Evolutionary conservation across 1,140 invertebrate genomes (phyloP), one percentile per base, ranked within the genome.

Genomic region (Gryllus bimaculatus): DNA sequence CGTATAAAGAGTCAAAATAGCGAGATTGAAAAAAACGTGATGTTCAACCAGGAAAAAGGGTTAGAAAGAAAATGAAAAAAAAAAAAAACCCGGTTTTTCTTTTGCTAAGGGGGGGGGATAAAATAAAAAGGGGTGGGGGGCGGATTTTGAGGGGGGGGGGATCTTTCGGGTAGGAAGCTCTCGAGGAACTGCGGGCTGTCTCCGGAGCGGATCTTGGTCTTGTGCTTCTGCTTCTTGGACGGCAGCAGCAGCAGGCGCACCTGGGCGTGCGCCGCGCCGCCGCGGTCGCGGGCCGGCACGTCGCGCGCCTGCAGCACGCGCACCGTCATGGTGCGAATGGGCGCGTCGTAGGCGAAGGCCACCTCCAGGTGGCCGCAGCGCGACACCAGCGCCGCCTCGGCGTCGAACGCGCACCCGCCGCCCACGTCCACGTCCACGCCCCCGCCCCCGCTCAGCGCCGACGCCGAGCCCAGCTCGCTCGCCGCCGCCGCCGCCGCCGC

Each of bases 131-230:
- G n/a, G n/a, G n/a, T n/a, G n/a, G n/a, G n/a, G n/a, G n/a, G n/a
- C n/a, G n/a, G n/a, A n/a, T n/a, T n/a, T n/a, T n/a, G n/a, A n/a
- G n/a, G n/a, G n/a, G n/a, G n/a, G n/a, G n/a, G n/a, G n/a, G n/a
- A n/a, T n/a, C n/a, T n/a, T n/a, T n/a, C n/a, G n/a, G n/a, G n/a
- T n/a, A 96, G 88, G 85, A 98, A 97, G 82, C 93, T 96, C 84
- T 98, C 96, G 90, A 96, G 93, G 83, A 95, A 97, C 83, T 95
- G 93, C 3, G 96, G 95, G 83, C 93, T 95, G 82, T 95, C 92
- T 4, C 95, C 95, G 80, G 93, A 91, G 79, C 95, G 91, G 26
- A 96, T 93, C 86, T 96, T 94, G 8, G 95, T 97, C 86, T 97
- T 98, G 84, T 94, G 94, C 82, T 96, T 95, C 84, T 97, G 95